Evolutionary conservation across 2,888 invertebrate genomes (phyloP), one percentile per base, ranked within the genome.

Genomic region (Melinaea marsaeus): DNA sequence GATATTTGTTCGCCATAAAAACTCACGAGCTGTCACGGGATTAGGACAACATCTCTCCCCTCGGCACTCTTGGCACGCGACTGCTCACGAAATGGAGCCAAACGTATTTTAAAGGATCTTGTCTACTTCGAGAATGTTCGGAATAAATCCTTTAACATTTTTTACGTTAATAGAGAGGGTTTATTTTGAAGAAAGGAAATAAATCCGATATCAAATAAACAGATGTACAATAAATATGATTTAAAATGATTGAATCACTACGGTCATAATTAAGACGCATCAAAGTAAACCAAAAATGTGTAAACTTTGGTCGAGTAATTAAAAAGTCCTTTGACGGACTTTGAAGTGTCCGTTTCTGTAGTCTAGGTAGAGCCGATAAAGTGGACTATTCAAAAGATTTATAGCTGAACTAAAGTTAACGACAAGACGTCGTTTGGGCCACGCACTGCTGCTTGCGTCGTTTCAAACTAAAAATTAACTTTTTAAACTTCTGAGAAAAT

Each of bases 391-490:
- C 79, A 75, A 68, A 71, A 86, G 86, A 88, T 88, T 88, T 89
- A 89, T 81, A 83, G 82, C 84, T 74, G 73, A 79, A 81, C 80
- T 77, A 80, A 86, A 84, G 80, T 86, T 86, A 86, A 87, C 81
- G 85, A 81, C 80, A 80, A 75, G 72, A 77, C 77, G 75, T 80
- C 79, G 83, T 87, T 85, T 81, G 76, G 78, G 79, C 79, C 85
- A 85, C 85, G 85, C 83, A 81, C 77, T 79, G 79, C 76, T 81
- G 77, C 80, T 75, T 79, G 81, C 66, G 67, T 66, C 65, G 32
- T 58, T 81, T 81, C 79, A 75, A 79, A 71, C 76, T 79, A 84
- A 86, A 86, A 85, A 82, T 83, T 74, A 75, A 81, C 77, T 81
- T 79, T 78, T 75, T 74, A 78, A 80, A 79, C 74, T 82, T 79